Conservation (phyloP, 2,797 vertebrate species). For the Phrynocephalus vlangalii region DNA sequence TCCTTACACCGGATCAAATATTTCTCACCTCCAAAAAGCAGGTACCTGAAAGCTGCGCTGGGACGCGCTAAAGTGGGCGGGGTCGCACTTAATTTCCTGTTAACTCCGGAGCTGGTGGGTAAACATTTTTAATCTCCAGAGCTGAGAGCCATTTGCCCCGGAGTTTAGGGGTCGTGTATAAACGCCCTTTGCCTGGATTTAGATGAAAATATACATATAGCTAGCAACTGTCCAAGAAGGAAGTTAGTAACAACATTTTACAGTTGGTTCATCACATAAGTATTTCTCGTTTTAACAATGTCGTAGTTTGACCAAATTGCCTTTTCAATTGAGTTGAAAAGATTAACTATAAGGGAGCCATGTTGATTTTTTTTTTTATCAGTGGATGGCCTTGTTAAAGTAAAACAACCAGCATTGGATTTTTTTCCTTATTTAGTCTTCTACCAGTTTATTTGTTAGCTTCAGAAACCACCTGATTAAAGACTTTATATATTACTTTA, state of each 20-base stretch:
- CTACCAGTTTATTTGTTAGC: conserved; percentile 24
- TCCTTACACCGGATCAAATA: no score
- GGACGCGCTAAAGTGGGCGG: no score
- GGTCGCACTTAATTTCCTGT: no score
- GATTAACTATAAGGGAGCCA: not conserved
- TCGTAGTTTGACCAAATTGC: not conserved
- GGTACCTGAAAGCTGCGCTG: no score
- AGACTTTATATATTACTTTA: conserved; percentile 47
- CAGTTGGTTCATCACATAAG: not conserved
- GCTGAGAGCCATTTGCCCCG: no score
- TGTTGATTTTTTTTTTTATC: not conserved
- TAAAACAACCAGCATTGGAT: conserved; percentile 1
- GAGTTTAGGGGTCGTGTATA: no score
- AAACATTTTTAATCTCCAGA: no score
- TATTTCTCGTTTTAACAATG: not conserved
- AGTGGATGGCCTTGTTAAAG: not conserved
- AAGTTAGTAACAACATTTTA: not conserved
- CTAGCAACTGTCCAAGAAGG: not conserved
- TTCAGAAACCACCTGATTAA: conserved; percentile 56
- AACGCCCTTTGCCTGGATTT: no score
- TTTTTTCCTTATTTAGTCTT: conserved; percentile 7
- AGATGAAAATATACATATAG: not conserved
- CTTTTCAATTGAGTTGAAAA: not conserved
- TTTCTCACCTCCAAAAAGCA: no score
- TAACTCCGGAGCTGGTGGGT: no score